Evolutionary conservation across 2,888 invertebrate genomes (phyloP), one percentile per base, ranked within the genome.

Genomic region (Aleiodes leptofemur): DNA sequence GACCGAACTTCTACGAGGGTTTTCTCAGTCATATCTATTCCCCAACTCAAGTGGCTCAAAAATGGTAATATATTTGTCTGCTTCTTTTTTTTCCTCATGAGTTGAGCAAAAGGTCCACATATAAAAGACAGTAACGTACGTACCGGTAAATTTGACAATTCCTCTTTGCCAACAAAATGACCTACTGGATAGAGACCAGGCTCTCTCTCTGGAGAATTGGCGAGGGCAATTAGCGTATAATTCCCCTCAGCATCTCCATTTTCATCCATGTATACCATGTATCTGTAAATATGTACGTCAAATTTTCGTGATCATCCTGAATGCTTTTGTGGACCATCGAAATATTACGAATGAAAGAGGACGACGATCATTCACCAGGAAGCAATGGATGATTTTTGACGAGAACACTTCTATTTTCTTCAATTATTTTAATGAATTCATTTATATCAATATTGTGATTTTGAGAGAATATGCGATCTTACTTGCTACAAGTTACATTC

Each of bases 181-280:
- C 94, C 93, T 38, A 96, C 94, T 0, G 97, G 97, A 88, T 94
- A 94, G 66, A 97, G 91, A 4, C 96, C 97, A 82, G 93, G 93
- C 9, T 92, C 91, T 53, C 82, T 84, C 13, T 78, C 76, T 1
- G 81, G 71, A 64, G 79, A 71, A 79, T 84, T 73, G 77, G 87
- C 82, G 80, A 88, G 16, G 64, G 89, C 94, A 81, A 98, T 92
- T 78, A 98, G 91, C 0, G 97, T 97, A 90, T 97, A 98, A 92
- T 98, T 98, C 11, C 98, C 98, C 86, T 96, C 96, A 0, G 97
- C 96, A 86, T 98, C 97, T 0, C 97, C 97, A 84, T 96, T 95
- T 83, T 95, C 94, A 89, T 98, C 97, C 93, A 98, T 96, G 86
- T 96, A 95, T n/a, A 96, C 95, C 91, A 95, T 94, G 89, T 97